Conservation (phyloP, 2,888 invertebrate species). For the Caenorhabditis parvicauda region DNA sequence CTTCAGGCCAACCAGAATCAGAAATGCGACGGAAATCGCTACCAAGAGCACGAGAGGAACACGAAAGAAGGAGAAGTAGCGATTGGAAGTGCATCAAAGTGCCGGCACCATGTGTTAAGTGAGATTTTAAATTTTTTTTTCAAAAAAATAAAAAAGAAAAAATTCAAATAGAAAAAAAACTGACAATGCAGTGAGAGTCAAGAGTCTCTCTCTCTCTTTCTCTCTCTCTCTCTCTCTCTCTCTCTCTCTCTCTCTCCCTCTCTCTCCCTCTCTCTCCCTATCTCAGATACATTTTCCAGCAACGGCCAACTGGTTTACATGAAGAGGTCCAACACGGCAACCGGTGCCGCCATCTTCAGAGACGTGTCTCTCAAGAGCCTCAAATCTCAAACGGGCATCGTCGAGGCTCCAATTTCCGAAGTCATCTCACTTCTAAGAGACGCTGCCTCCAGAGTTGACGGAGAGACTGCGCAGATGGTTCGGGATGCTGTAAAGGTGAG, state of each 20-base stretch:
- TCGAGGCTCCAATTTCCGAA: conserved; percentile 60
- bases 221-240: too few species aligned
- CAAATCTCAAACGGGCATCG: conserved; percentile 47
- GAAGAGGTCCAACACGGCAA: conserved; percentile 49
- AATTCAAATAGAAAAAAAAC: too few species aligned
- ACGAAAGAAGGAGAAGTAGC: conserved; percentile 48
- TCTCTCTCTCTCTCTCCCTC: too few species aligned
- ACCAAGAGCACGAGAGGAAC: conserved; percentile 33
- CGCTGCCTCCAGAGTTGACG: conserved; percentile 42
- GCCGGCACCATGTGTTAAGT: conserved; percentile 43
- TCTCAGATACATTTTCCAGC: conserved; percentile 15
- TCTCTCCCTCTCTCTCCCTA: not conserved
- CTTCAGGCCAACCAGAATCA: conserved; percentile 34
- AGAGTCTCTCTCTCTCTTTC: too few species aligned
- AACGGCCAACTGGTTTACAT: conserved; percentile 60
- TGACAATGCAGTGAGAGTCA: not conserved
- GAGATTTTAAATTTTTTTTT: too few species aligned
- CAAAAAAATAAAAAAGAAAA: conserved; percentile 5
- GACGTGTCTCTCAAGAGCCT: conserved; percentile 51
- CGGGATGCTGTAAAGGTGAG: conserved; percentile 36
- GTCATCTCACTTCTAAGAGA: conserved; percentile 46
- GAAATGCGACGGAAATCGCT: conserved; percentile 42
- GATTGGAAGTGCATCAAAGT: conserved; percentile 62
- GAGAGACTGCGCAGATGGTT: conserved; percentile 37
- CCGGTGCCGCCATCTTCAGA: conserved; percentile 48